phyloP scores from a whole-genome alignment of 2,113 vertebrate species.

The Varanus salvator region DNA sequence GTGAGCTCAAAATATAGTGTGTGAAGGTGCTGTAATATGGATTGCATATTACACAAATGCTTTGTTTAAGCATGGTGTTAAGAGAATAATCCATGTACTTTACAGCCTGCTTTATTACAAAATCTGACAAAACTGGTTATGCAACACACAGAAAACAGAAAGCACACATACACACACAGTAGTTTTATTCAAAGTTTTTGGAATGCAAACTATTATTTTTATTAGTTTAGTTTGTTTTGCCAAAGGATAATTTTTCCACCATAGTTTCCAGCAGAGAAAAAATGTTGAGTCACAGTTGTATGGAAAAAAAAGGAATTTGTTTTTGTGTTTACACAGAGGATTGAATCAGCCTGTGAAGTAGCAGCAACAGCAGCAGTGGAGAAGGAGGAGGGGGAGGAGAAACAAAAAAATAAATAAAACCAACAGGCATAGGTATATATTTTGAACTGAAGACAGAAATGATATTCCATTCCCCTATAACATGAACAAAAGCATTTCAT shows the following conservation, averaged over 20 bases:
- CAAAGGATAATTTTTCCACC: slow-evolving; percentile 73
- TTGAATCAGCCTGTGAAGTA: slow-evolving; percentile 69
- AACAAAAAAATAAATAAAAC: neutral
- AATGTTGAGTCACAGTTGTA: slow-evolving; percentile 56
- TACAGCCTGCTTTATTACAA: slow-evolving; percentile 47
- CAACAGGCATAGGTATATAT: neutral
- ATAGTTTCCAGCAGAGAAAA: slow-evolving; percentile 68
- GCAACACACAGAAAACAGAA: slow-evolving; percentile 60
- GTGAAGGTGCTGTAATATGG: neutral
- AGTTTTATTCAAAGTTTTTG: too few relatives aligned
- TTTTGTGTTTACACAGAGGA: slow-evolving; percentile 61
- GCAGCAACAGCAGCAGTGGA: too few relatives aligned
- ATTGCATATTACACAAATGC: neutral
- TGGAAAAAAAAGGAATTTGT: slow-evolving; percentile 59
- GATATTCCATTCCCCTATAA: neutral
- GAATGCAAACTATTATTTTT: too few relatives aligned
- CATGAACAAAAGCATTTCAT: neutral
- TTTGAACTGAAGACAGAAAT: neutral
- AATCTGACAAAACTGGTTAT: slow-evolving; percentile 54
- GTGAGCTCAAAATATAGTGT: neutral
- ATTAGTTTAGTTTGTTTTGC: slow-evolving; percentile 43
- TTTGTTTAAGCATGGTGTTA: neutral
- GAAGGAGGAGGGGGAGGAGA: too few relatives aligned
- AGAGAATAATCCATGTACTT: neutral
- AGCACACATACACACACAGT: neutral